phyloP scores from a whole-genome alignment of 2,888 invertebrate species.

The Stenichneumon culpator region DNA sequence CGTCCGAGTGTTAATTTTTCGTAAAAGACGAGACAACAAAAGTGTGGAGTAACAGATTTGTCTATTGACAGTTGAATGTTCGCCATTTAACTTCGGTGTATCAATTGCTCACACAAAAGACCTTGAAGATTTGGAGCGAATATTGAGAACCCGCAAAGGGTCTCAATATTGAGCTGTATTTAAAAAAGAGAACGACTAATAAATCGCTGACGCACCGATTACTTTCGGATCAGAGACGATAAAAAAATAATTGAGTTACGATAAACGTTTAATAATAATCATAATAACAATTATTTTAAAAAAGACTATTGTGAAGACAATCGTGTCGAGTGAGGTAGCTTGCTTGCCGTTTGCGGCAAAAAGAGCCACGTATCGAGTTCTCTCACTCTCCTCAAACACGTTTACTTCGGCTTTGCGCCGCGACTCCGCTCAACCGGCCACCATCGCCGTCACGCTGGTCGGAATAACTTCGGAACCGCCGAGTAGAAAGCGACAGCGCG shows the following conservation, averaged over 20 bases:
- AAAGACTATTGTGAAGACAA: constrained; percentile 17
- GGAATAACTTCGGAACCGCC: constrained; percentile 66
- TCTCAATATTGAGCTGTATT: constrained; percentile 66
- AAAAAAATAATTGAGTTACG: not conserved
- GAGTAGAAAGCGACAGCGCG: constrained; percentile 69
- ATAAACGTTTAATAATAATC: not conserved
- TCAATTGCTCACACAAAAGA: constrained; percentile 48
- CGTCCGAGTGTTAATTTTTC: not conserved
- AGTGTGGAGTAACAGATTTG: not conserved
- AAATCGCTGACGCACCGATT: not conserved
- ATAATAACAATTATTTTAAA: not conserved
- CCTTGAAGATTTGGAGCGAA: constrained; percentile 64
- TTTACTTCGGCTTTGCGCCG: constrained; percentile 47
- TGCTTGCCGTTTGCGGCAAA: constrained; percentile 3
- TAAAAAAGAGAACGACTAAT: constrained; percentile 12
- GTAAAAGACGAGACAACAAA: constrained; percentile 2
- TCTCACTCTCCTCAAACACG: constrained; percentile 33
- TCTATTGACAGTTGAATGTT: not conserved
- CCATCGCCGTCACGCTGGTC: constrained; percentile 66
- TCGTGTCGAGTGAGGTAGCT: constrained; percentile 27
- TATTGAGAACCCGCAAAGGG: constrained; percentile 70
- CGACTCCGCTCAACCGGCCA: constrained; percentile 53
- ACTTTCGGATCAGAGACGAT: constrained; percentile 1
- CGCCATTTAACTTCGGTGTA: constrained; percentile 32
- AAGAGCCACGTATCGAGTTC: constrained; percentile 55